Evolutionary conservation across 2,888 invertebrate genomes (phyloP).

Genomic region (Acanthosepion pharaonis): DNA sequence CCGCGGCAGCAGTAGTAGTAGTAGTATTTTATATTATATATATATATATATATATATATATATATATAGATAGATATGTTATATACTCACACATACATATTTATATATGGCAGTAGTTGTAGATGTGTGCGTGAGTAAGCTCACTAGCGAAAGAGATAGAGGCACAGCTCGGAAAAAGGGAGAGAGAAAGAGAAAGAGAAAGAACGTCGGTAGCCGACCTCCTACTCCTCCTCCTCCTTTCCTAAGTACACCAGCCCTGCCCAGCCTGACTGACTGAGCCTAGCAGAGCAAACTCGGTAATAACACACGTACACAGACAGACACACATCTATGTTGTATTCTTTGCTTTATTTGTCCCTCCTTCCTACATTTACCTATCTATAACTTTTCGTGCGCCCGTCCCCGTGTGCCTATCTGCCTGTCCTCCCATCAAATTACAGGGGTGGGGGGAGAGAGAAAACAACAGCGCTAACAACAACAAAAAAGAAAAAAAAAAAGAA

Average conservation of each 20-base stretch:
- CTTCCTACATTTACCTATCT: not conserved
- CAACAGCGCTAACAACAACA: not conserved
- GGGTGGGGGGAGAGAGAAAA: not conserved
- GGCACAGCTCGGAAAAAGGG: not conserved
- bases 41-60: not conserved
- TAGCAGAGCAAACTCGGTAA: not conserved
- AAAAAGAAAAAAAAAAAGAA: not conserved
- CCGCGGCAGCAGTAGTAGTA: not conserved
- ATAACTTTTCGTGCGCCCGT: not conserved
- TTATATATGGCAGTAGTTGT: not conserved
- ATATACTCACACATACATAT: not conserved
- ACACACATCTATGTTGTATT: not conserved
- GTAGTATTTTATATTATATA: not conserved
- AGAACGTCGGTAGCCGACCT: not conserved
- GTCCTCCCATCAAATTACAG: not conserved
- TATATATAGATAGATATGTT: no score
- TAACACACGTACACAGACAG: constrained; percentile 5
- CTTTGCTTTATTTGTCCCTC: not conserved
- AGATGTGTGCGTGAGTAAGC: not conserved
- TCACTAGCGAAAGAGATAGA: not conserved
- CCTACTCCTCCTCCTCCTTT: not conserved
- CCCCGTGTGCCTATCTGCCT: not conserved
- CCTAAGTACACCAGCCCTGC: not conserved
- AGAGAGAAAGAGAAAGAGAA: not conserved
- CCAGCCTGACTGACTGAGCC: not conserved